phyloP scores from a whole-genome alignment of 2,113 vertebrate genomes.

The Rissa tridactyla region DNA sequence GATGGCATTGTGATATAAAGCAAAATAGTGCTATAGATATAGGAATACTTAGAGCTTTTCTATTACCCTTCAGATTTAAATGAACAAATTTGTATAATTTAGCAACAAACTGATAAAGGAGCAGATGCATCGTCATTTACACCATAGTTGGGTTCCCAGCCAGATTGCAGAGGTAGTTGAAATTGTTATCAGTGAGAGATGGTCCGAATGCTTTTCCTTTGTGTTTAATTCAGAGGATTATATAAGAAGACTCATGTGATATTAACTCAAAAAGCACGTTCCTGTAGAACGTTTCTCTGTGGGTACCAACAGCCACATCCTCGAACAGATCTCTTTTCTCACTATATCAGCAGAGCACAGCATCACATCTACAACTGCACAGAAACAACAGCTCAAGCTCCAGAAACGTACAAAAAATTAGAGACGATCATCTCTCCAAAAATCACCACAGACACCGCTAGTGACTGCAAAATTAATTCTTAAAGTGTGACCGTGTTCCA shows the following conservation, averaged over 20 bases:
- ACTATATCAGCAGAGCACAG: neutral
- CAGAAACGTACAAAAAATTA: neutral
- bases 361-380: neutral
- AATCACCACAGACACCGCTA: neutral
- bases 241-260: neutral
- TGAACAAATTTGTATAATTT: neutral
- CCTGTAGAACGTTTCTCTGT: neutral
- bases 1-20: neutral
- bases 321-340: neutral
- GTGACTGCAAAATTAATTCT: neutral
- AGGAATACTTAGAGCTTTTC: neutral
- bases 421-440: neutral
- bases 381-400: neutral
- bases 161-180: neutral
- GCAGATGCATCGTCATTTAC: neutral
- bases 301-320: neutral
- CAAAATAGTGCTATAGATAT: neutral
- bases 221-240: neutral
- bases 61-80: neutral
- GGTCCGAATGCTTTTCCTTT: rapidly evolving
- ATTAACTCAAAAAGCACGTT: neutral
- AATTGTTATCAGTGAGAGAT: neutral
- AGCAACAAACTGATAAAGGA: neutral
- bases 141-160: neutral
- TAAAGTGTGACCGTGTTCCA: neutral